Base-by-base conservation (phyloP, 37 sponge, comb jelly and placozoan genomes). In the Hexactinellida sp. region DNA sequence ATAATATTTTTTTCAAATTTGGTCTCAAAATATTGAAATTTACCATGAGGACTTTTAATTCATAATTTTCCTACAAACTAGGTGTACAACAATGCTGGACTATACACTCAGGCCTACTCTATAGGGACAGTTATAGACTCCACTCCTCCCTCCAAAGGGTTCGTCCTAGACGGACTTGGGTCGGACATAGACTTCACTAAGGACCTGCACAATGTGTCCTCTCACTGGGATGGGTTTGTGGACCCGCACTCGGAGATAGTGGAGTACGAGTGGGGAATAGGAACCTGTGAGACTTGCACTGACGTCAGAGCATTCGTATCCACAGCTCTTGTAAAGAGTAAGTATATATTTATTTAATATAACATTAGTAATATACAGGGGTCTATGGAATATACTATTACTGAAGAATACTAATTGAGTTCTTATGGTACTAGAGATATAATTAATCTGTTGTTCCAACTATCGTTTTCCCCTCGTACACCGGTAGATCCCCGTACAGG, bases 71-170 rank as follows among this genome's bases (percentile, higher is more conserved):
- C n/a, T n/a, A n/a, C n/a, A n/a, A n/a, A 47, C 16, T 47, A 94
- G 95, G 95, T 84, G 0, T 38, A 0, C 19, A 94, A 94, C 88
- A 82, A 85, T 38, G 90, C 92, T 82, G 91, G 91, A 0, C 88
- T 92, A 23, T 37, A 38, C 25, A 30, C 83, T n/a, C 38, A 87
- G 0, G 30, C 39, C 38, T 63, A 86, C 37, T 94, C 95, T 0
- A 37, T 34, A 0, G 90, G 89, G 19, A 87, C 86, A 38, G 38
- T 86, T 30, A 47, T 86, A 24, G 94, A 94, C 83, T 85, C 90
- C 54, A 90, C 85, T 36, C 92, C 92, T 19, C 94, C 94, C 36
- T n/a, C 41, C 36, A 37, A 23, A 7, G 92, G 87, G 0, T 19
- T 1, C 0, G 91, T 91, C 25, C 86, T 87, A 54, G 95, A 94